Base-by-base conservation (phyloP, 1,140 invertebrate genomes). In the Pissodes strobi region DNA sequence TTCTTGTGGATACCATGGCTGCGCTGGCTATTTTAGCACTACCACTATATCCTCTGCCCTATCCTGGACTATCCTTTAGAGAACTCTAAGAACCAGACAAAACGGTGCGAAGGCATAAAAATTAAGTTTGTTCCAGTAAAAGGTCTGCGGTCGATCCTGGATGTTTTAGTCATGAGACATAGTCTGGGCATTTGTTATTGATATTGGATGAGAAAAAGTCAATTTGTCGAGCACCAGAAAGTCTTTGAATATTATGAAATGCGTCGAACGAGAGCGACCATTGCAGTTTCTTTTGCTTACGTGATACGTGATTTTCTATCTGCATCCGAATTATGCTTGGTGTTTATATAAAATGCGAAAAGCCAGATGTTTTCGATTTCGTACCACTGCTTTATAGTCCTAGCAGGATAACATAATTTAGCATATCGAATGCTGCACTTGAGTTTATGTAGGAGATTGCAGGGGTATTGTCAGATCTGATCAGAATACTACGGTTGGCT, bases 381-480 rank as follows among this genome's bases (percentile, higher is more conserved):
- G 49, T 74, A 76, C 74, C 74, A 80, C 45, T 76, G 72, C 76
- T 75, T 77, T 34, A 78, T 74, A 1, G 23, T 1, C 46, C 61
- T 65, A 17, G 69, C 17, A 15, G 78, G 12, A 13, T 49, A 13
- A 46, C 70, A 72, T 30, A 79, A 49, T 25, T 76, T 64, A 0
- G 69, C 70, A 21, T 63, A 73, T 61, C 72, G 69, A 56, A 76
- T 39, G 15, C 76, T 72, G 10, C 73, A 69, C 68, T 73, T 18
- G 67, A 38, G 57, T 80, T 78, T n/a, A 78, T 68, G 27, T 78
- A 76, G 12, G 73, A 68, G n/a, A 79, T 72, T 0, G 78, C 77
- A 3, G 75, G 78, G 0, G 70, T n/a, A n/a, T n/a, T 78, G 27
- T 80, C 78, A 0, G 74, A 49, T 13, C 77, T 64, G 17, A 76